Percentiles rank a stretch among this genome's conserved stretches.
Conservation (phyloP, 2,113 vertebrate genomes). For the Dascyllus trimaculatus region DNA sequence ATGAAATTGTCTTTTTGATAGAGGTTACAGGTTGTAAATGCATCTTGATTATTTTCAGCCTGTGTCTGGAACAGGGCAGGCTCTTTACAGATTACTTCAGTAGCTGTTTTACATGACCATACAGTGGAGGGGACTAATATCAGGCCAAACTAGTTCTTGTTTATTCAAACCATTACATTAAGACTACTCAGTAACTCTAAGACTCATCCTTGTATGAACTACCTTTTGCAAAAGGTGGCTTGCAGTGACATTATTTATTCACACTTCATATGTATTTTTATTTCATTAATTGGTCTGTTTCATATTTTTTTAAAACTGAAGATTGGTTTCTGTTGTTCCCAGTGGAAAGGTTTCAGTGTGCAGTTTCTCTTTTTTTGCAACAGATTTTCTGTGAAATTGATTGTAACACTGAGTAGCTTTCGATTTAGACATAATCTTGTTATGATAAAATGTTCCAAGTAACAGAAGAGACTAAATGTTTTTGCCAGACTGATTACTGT, state of each 20-base stretch:
- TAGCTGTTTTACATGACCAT: constrained; percentile 5
- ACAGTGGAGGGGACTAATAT: neutral
- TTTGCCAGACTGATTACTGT: constrained; percentile 31
- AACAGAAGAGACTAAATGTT: neutral
- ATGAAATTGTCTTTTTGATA: neutral
- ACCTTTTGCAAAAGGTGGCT: constrained; percentile 6
- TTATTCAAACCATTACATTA: constrained; percentile 1
- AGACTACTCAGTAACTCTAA: constrained; percentile 38
- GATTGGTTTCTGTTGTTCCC: constrained; percentile 41
- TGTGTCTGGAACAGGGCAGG: neutral
- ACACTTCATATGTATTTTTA: constrained; percentile 32
- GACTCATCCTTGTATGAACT: neutral
- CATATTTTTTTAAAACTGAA: constrained; percentile 39
- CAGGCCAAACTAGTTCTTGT: neutral
- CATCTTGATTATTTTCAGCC: constrained; percentile 2
- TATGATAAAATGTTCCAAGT: constrained; percentile 10
- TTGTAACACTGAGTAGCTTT: constrained; percentile 11
- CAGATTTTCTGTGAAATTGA: constrained; percentile 1
- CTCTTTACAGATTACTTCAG: constrained; percentile 27
- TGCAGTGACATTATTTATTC: constrained; percentile 54
- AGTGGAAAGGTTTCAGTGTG: constrained; percentile 3
- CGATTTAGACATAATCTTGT: neutral
- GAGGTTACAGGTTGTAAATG: neutral
- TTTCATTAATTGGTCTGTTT: constrained; percentile 21
- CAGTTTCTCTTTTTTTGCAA: constrained; percentile 36